phyloP scores from a whole-genome alignment of 2,113 vertebrate species.

The Daubentonia madagascariensis region DNA sequence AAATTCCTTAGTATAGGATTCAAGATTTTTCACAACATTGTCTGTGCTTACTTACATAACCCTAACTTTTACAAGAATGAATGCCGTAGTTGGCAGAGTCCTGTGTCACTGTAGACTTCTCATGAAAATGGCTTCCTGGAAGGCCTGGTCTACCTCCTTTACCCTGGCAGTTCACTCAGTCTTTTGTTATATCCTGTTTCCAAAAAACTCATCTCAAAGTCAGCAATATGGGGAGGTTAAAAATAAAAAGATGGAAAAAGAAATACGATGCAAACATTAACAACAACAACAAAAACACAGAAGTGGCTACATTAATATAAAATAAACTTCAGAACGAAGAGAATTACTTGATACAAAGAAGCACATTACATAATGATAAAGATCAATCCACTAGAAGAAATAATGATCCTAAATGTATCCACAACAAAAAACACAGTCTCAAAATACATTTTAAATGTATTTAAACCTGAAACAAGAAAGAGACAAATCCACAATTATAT shows the following conservation, averaged over 20 bases:
- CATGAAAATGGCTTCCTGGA: too few species aligned
- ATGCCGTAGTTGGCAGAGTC: fast-evolving
- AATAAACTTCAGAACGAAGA: neutral
- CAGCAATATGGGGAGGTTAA: fast-evolving
- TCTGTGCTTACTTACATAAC: neutral
- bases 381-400: neutral
- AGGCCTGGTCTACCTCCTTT: neutral
- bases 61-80: too few species aligned
- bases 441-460: neutral
- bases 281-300: neutral
- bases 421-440: neutral
- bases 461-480: neutral
- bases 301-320: neutral
- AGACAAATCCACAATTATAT: neutral
- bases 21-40: neutral
- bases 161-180: too few species aligned
- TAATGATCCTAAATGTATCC: neutral
- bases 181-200: neutral
- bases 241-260: neutral
- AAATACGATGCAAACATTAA: neutral
- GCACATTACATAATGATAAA: neutral
- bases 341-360: neutral
- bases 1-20: neutral
- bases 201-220: neutral
- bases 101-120: neutral